Evolutionary conservation across 2,888 invertebrate species (phyloP), one percentile per base, ranked within the genome.

Genomic region (Xestoiulus laeticollis): DNA sequence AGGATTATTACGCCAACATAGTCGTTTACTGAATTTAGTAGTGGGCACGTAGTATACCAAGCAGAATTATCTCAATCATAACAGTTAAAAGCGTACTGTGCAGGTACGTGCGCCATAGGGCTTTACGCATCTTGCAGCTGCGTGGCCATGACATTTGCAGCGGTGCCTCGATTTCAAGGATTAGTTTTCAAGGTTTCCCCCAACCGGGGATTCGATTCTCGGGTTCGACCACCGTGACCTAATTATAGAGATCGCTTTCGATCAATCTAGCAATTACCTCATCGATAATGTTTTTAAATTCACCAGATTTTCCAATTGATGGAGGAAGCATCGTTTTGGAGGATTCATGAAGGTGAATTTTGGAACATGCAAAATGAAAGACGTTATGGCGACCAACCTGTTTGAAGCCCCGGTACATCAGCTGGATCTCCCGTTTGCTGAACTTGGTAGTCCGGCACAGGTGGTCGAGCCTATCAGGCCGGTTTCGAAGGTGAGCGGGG

Each of bases 361-460:
- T 14, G 48, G 48, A 48, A 48, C 6, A 48, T 4, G 48, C 48
- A 48, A 6, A 68, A 26, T 22, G 68, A 22, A 19, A 48, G 16
- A 68, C 22, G 22, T 26, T 10, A 59, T 59, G 59, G 59, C 59
- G 19, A 68, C 68, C 68, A 68, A 95, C 96, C 95, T 97, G 97
- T 91, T 97, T 97, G 92, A 97, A 97, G 1, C 97, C 97, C 85
- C 97, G 93, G 93, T 97, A 97, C 93, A 97, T 97, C 89, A 96
- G 94, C 91, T 97, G 96, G 90, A 97, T 96, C 93, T 97, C 97
- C 91, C 95, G 95, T 90, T 94, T 93, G 4, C 95, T 94, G 93
- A 97, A 97, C 90, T 96, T 95, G 83, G 96, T 96, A 90, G 94
- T 95, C 90, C 94, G 94, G 85, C 96, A 95, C 83, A 97, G 94